Conservation (phyloP, 2,797 vertebrate genomes). For the Gymnopithys bicolor region DNA sequence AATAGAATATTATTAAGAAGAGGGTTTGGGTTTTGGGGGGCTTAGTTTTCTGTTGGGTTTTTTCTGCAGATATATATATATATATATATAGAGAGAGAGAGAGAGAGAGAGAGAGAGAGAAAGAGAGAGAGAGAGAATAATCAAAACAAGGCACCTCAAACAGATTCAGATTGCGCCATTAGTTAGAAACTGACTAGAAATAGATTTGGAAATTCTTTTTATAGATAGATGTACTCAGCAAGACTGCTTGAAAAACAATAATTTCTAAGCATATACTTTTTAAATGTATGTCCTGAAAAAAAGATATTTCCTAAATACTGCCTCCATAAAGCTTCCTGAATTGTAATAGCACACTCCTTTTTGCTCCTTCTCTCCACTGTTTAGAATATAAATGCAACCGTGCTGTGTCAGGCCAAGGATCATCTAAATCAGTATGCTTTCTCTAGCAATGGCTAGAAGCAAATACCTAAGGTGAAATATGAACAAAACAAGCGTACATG, state of each 20-base stretch:
- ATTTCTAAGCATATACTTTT: background rate
- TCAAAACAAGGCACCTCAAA: background rate
- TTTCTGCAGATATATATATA: background rate
- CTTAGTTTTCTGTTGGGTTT: no score
- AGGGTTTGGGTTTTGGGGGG: accelerated
- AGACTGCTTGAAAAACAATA: background rate
- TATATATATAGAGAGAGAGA: background rate
- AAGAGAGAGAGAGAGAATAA: background rate
- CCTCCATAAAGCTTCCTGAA: background rate
- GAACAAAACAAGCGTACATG: background rate
- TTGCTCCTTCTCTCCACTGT: background rate
- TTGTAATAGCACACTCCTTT: background rate
- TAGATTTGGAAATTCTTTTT: background rate
- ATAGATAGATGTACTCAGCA: background rate
- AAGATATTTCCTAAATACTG: background rate
- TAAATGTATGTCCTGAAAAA: background rate
- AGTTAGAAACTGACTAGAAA: background rate
- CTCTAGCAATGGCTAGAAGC: background rate
- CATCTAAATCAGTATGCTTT: background rate
- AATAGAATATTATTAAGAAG: background rate
- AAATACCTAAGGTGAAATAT: background rate
- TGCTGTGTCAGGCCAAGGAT: background rate
- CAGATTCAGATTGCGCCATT: background rate
- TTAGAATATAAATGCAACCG: background rate
- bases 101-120: background rate